Conservation (phyloP, 1,140 invertebrate species). For the Drosophila ogumai region DNA sequence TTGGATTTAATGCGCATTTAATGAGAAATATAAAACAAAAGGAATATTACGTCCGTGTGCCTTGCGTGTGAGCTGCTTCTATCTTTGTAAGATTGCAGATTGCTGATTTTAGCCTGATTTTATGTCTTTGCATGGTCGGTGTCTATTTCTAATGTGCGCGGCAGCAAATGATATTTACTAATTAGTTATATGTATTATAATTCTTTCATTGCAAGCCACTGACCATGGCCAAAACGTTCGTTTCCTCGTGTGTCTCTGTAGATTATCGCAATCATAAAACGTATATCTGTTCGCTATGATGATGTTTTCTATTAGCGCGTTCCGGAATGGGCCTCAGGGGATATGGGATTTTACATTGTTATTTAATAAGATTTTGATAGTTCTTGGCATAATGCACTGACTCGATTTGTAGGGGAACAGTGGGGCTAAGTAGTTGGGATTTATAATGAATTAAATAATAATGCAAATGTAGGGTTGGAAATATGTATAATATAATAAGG, state of each 20-base stretch:
- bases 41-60: constrained; percentile 5
- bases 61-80: constrained; percentile 48
- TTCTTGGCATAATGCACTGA: constrained; percentile 67
- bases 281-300: constrained; percentile 62
- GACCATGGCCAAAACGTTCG: constrained; percentile 44
- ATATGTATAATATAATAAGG: neutral
- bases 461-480: rapidly evolving
- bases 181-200: constrained; percentile 68
- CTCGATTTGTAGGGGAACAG: constrained; percentile 19
- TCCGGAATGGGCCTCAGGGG: constrained; percentile 8
- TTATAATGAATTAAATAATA: neutral
- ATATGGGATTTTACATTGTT: constrained; percentile 32
- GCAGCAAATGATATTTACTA: constrained; percentile 62
- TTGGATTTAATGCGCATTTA: constrained; percentile 50
- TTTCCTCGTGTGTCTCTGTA: constrained; percentile 42
- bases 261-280: constrained; percentile 77
- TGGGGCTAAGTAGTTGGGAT: neutral
- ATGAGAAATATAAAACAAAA: constrained; percentile 49
- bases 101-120: constrained; percentile 24
- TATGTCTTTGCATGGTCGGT: constrained; percentile 59
- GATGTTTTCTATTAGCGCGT: constrained; percentile 61
- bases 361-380: constrained; percentile 66
- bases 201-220: constrained; percentile 32
- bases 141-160: constrained; percentile 42
- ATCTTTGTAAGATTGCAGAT: constrained; percentile 28